These are phyloP conservation scores for Passer domesticus DNA, from an alignment of 2,113 vertebrate species.

Conservation along the genomic window DNA sequence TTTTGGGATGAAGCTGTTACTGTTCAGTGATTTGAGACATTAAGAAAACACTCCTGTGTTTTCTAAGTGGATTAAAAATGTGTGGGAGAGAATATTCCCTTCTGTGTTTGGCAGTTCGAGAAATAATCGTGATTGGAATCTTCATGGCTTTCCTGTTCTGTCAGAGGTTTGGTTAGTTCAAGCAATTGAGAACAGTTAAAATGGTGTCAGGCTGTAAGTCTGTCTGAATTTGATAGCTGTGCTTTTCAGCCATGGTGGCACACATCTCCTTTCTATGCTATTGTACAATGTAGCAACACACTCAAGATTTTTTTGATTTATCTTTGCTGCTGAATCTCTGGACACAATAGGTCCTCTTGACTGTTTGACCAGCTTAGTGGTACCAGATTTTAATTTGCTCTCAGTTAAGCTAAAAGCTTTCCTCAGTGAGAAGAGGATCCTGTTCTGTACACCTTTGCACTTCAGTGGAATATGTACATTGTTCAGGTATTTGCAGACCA, in stretches of 20 bases:
- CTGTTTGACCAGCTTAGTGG: neutral
- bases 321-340: neutral
- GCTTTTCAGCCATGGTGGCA: neutral
- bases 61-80: neutral
- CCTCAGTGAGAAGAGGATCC: neutral
- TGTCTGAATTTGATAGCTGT: neutral
- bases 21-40: rapidly evolving
- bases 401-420: neutral
- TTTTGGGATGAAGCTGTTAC: neutral
- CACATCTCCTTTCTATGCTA: neutral
- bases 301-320: neutral
- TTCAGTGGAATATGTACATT: neutral
- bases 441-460: neutral
- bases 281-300: neutral
- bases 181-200: neutral
- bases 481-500: neutral
- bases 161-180: neutral
- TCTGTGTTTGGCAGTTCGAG: neutral
- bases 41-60: neutral
- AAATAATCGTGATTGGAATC: neutral
- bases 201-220: neutral
- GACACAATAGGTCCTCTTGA: neutral
- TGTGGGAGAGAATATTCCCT: neutral
- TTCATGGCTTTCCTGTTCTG: neutral
- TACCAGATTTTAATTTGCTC: neutral